A percentile compares a stretch with the other conserved stretches of the same genome.
phyloP scores from a whole-genome alignment of 2,888 invertebrate species.

The Ashinkailepas kermadecensis region DNA sequence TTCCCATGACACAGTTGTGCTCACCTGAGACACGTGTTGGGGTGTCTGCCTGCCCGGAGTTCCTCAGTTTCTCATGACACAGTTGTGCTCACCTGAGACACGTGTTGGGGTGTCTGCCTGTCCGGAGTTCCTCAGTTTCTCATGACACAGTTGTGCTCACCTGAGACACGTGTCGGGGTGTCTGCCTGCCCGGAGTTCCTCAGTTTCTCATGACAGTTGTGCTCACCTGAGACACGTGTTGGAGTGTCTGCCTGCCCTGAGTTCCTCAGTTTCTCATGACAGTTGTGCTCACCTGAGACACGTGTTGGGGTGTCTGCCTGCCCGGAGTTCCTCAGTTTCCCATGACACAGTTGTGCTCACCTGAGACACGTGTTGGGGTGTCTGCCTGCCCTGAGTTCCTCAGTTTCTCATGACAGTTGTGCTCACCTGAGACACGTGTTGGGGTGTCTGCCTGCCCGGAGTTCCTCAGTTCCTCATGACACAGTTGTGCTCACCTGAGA shows the following conservation, averaged over 20 bases:
- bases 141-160: background rate
- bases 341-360: background rate
- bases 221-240: constrained; percentile 33
- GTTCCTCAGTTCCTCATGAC: background rate
- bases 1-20: background rate
- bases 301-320: constrained; percentile 35
- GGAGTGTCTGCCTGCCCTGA: constrained; percentile 34
- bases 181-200: constrained; percentile 33
- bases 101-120: constrained; percentile 35
- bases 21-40: constrained; percentile 34
- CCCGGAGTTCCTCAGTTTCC: constrained; percentile 23
- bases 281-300: constrained; percentile 29
- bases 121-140: constrained; percentile 23
- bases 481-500: constrained; percentile 27
- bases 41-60: constrained; percentile 34
- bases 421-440: constrained; percentile 33
- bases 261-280: background rate
- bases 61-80: too few species aligned
- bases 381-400: constrained; percentile 33
- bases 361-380: constrained; percentile 35
- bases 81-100: constrained; percentile 29
- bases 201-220: background rate
- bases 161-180: constrained; percentile 35
- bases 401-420: background rate
- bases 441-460: constrained; percentile 34